phyloP scores from a whole-genome alignment of 1,140 invertebrate genomes.

The Anagrus nilaparvatae region DNA sequence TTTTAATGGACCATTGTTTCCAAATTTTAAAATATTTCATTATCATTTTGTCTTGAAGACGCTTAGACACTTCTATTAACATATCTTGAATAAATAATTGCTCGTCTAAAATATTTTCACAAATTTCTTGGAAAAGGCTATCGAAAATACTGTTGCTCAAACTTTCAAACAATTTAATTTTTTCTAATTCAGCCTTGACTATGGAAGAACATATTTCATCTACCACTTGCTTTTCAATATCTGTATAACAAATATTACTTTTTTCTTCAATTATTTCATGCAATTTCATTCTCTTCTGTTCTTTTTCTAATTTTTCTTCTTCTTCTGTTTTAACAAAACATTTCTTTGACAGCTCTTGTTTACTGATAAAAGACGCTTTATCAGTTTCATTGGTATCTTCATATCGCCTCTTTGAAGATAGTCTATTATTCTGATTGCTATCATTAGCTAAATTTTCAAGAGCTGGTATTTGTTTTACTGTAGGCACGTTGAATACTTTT shows the following conservation, averaged over 20 bases:
- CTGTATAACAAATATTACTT: slow-evolving; percentile 21
- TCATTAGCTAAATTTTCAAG: too few species aligned
- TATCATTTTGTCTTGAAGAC: slow-evolving; percentile 28
- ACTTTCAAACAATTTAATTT: slow-evolving; percentile 15
- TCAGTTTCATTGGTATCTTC: too few species aligned
- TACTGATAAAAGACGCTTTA: too few species aligned
- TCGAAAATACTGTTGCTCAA: slow-evolving; percentile 20
- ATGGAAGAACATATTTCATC: slow-evolving; percentile 31
- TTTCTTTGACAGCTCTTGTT: too few species aligned
- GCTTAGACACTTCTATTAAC: slow-evolving; percentile 23
- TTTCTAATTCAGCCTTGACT: slow-evolving; percentile 35
- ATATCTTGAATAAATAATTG: slow-evolving; percentile 24
- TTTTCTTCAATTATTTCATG: slow-evolving; percentile 22
- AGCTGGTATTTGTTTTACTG: too few species aligned
- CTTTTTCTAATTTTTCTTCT: not conserved
- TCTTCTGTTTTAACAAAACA: slow-evolving; percentile 4
- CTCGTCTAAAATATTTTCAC: slow-evolving; percentile 17
- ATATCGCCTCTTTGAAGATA: too few species aligned
- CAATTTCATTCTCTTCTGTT: slow-evolving; percentile 10
- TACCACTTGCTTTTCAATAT: slow-evolving; percentile 31
- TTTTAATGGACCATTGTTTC: slow-evolving; percentile 28
- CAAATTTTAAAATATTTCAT: slow-evolving; percentile 42
- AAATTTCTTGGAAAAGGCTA: slow-evolving; percentile 31
- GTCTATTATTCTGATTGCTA: too few species aligned
- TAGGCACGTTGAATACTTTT: too few species aligned